Evolutionary conservation across 1,140 invertebrate species (phyloP), one percentile per base, ranked within the genome.

Genomic region (Orius insidiosus): DNA sequence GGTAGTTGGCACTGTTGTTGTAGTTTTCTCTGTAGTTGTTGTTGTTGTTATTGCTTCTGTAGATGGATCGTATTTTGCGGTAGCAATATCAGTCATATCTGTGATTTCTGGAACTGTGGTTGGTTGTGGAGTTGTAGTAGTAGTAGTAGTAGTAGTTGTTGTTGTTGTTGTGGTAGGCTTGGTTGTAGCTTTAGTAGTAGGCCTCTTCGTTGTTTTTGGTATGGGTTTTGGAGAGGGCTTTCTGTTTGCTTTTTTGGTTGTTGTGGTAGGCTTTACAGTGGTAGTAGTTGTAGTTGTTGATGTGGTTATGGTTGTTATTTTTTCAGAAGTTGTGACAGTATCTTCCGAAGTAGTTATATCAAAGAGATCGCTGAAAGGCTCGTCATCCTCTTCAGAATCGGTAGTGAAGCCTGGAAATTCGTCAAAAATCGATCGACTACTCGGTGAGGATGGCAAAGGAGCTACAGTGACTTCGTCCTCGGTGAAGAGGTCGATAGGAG

Each of bases 21-120:
- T 38, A 9, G 44, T 47, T 10, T 36, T 44, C 3, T 38, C 30
- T 8, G 48, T 47, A 46, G 47, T 47, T n/a, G n/a, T n/a, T n/a
- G n/a, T n/a, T 16, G 47, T 45, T 1, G 46, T 46, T 0, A 16
- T 9, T 48, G 34, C 39, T 13, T 15, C 19, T 34, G 34, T 45
- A 41, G 14, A 11, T 24, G 32, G 5, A 24, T n/a, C n/a, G n/a
- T n/a, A n/a, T n/a, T 16, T n/a, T 16, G 32, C 31, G 13, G 42
- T 40, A 31, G 30, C 10, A 10, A 18, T 40, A 24, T 3, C 7
- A 4, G 24, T 24, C 7, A 24, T 7, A 4, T n/a, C n/a, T 4
- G 32, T 33, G 32, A 30, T n/a, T 34, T 15, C 34, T 14, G 46
- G n/a, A 4, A 37, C 19, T 13, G 38, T 48, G 6, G 31, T 40